These are phyloP conservation scores for Myotis vivesi DNA, from an alignment of 2,797 vertebrate genomes.

Conservation along the genomic window DNA sequence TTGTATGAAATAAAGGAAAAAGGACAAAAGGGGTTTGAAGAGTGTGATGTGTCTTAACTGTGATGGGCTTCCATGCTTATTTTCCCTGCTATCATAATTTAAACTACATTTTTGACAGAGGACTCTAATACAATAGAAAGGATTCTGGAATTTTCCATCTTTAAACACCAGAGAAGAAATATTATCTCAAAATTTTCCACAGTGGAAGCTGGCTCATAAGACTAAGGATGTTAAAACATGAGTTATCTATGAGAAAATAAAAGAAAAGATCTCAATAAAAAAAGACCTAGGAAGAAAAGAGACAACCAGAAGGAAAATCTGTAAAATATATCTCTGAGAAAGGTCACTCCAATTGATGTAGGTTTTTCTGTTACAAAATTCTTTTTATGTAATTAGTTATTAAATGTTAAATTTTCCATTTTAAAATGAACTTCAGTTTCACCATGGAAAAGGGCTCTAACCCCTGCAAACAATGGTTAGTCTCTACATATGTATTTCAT, in stretches of 20 bases:
- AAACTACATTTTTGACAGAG: not conserved
- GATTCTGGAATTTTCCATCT: not conserved
- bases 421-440: constrained; percentile 71
- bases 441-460: constrained; percentile 50
- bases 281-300: constrained; percentile 64
- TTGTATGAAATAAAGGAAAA: not conserved
- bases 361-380: constrained; percentile 70
- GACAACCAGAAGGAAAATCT: constrained; percentile 67
- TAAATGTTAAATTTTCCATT: constrained; percentile 74
- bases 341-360: constrained; percentile 72
- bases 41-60: not conserved
- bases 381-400: constrained; percentile 76
- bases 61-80: not conserved
- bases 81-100: not conserved
- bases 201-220: constrained; percentile 17
- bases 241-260: constrained; percentile 49
- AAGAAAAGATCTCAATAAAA: constrained; percentile 40
- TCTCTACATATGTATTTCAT: constrained; percentile 78
- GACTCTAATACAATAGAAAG: not conserved
- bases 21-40: not conserved
- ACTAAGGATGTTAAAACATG: constrained; percentile 47
- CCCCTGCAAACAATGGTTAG: constrained; percentile 59
- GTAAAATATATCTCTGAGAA: constrained; percentile 79
- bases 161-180: constrained; percentile 42
- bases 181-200: constrained; percentile 39